Evolutionary conservation across 2,888 invertebrate species (phyloP), one percentile per base, ranked within the genome.

Genomic region (Sesia bembeciformis): DNA sequence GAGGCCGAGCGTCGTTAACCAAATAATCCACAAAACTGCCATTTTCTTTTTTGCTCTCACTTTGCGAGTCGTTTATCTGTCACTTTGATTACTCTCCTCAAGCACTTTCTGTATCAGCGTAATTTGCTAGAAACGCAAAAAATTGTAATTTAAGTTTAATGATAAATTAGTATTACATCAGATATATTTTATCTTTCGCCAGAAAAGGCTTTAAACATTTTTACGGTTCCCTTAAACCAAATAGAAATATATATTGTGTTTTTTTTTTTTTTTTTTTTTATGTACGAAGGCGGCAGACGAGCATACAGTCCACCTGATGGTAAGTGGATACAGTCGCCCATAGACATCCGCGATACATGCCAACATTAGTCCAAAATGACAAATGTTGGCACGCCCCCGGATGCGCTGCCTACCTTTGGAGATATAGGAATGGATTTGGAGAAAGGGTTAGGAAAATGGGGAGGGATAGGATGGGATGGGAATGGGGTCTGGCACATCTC

Each of bases 21-120:
- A 50, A 50, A 50, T 50, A 39, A 50, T 50, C 50, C 78, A 76
- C 65, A 70, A 68, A 60, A 65, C 61, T 58, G 73, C 74, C 85
- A 87, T 84, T 60, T 58, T 71, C 56, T 59, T 62, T 60, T 52
- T 57, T 59, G 63, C 58, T 58, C 52, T 59, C 57, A 46, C 46
- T 46, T 46, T 23, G 8, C 6, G 8, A 46, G 8, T 8, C 2
- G 50, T 39, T 50, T 50, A 38, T 61, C 61, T 58, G 64, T 58
- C 64, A 73, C 67, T 68, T 58, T 60, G 54, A 54, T 42, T 57
- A 53, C 53, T 58, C 54, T 58, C 56, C 55, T 46, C 8, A 46
- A 8, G 52, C 64, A 62, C 63, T 64, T 57, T 62, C 63, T 64
- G 66, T 68, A 70, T 72, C 60, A 63, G 65, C 60, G 56, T 46